Evolutionary conservation across 2,888 invertebrate genomes (phyloP).

Genomic region (Netelia virgata): DNA sequence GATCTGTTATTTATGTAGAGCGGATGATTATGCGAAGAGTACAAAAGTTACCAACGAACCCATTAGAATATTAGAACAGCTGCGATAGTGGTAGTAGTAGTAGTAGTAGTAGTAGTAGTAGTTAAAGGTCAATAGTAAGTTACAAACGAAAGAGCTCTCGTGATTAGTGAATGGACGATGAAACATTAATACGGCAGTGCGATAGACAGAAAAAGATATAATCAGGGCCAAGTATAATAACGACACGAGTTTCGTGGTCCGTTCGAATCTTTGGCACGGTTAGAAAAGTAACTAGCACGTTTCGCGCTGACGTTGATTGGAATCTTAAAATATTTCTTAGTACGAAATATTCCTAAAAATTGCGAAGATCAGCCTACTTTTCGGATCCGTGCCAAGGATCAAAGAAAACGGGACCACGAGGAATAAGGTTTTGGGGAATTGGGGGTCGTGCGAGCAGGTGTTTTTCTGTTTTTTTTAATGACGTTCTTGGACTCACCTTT

Average conservation of each 20-base stretch:
- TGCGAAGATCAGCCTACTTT: background rate
- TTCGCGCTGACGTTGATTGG: background rate
- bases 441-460: conserved; percentile 45
- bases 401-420: background rate
- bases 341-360: background rate
- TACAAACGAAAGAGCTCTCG: conserved; percentile 73
- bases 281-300: conserved; percentile 6
- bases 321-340: background rate
- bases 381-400: conserved; percentile 48
- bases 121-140: conserved; percentile 60
- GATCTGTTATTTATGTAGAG: conserved; percentile 27
- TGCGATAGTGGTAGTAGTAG: conserved; percentile 37
- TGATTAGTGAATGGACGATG: conserved; percentile 80
- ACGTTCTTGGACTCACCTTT: conserved; percentile 91
- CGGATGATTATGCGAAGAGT: conserved; percentile 41
- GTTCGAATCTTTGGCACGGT: conserved; percentile 50
- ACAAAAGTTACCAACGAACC: conserved; percentile 73
- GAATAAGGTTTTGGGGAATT: background rate
- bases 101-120: conserved; percentile 65
- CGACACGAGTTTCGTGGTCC: conserved; percentile 30
- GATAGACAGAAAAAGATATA: conserved; percentile 79
- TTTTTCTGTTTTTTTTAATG: conserved; percentile 55
- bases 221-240: conserved; percentile 24
- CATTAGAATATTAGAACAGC: conserved; percentile 73
- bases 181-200: conserved; percentile 83